These are phyloP conservation scores for Dysdera silvatica DNA, from an alignment of 1,140 invertebrate species.

Conservation along the genomic window DNA sequence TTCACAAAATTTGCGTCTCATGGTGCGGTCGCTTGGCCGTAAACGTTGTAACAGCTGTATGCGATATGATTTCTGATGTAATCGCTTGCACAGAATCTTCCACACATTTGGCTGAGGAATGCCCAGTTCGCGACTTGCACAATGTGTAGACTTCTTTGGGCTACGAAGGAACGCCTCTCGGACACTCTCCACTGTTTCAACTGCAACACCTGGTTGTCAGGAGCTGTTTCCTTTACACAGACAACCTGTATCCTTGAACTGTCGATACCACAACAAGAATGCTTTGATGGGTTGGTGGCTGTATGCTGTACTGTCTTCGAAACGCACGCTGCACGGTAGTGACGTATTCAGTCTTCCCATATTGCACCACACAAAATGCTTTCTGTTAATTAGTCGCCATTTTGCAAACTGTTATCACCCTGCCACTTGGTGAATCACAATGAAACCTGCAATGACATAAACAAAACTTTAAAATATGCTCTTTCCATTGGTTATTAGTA, in stretches of 20 bases:
- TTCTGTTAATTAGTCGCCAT: too few relatives aligned
- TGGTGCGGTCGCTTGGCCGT: background rate
- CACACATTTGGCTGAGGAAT: conserved; percentile 9
- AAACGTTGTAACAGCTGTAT: background rate
- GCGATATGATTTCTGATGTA: too few relatives aligned
- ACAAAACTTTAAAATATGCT: too few relatives aligned
- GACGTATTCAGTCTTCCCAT: background rate
- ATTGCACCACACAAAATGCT: background rate
- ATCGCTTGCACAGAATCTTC: conserved; percentile 4
- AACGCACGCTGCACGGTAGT: background rate
- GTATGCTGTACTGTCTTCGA: background rate
- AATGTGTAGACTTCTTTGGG: background rate
- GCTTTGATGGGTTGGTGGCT: background rate
- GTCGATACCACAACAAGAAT: background rate
- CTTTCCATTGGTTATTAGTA: too few relatives aligned
- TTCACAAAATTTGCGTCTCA: background rate
- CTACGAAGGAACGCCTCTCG: background rate
- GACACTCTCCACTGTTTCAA: conserved; percentile 6
- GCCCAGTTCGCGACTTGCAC: conserved; percentile 7
- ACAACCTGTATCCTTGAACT: background rate
- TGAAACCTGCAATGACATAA: too few relatives aligned
- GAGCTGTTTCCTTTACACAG: background rate
- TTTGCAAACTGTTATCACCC: too few relatives aligned
- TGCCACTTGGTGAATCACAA: too few relatives aligned
- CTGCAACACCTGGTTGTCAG: background rate